Evolutionary conservation across 2,797 vertebrate species (phyloP), one percentile per base, ranked within the genome.

Genomic region (Chloroceryle inda): DNA sequence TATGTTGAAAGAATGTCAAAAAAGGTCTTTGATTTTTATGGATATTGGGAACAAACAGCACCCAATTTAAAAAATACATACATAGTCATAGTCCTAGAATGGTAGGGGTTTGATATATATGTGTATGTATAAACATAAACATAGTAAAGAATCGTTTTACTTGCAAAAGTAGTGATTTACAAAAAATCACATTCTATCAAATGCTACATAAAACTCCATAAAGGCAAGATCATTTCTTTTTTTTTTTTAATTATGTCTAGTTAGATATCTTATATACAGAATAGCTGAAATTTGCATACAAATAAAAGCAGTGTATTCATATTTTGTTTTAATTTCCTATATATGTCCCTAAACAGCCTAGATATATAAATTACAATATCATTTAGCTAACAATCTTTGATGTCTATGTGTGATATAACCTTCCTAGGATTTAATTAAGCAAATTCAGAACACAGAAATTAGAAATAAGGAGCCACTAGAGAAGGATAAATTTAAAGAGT

Each of bases 351-450:
- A 47, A 87, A 73, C 50, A 75, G n/a, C 38, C 76, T 20, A 44
- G 38, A 81, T 84, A 62, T 84, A 95, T 81, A 79, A 94, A 96
- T 94, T 94, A 84, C 47, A 81, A 42, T 21, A 81, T 68, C 73
- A 90, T 96, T 96, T 93, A 77, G 79, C 38, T 93, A 94, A 88
- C 69, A 73, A 62, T 69, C 82, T 59, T 69, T 81, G 93, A 94
- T 93, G 50, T 55, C 50, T 86, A 38, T 4, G 17, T 81, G 47
- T 29, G 92, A 89, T 74, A 88, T 50, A 96, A 90, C 77, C 59
- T 93, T 88, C 44, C 33, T 35, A 52, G 84, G 63, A 93, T 92
- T 96, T 94, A 96, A 93, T 96, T 96, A 95, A 82, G 67, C 90
- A 87, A 79, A 47, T 92, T 82, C 84, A 76, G 73, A 84, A 94